These are phyloP conservation scores for Sparus aurata DNA, from an alignment of 2,797 vertebrate genomes.

Conservation along the genomic window DNA sequence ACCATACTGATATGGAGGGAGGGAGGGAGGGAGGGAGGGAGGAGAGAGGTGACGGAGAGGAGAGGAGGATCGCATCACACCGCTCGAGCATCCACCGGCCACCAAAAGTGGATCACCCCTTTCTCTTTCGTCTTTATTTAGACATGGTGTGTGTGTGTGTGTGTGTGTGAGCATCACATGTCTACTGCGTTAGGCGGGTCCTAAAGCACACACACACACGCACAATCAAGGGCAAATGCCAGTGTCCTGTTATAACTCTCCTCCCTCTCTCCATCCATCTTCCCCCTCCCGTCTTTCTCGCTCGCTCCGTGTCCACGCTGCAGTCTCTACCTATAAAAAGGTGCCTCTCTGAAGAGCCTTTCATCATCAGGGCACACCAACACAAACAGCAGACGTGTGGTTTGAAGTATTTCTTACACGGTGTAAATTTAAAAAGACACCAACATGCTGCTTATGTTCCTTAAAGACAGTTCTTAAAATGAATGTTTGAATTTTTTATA, in stretches of 20 bases:
- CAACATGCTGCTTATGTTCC: neutral
- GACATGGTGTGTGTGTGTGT: conserved; percentile 47
- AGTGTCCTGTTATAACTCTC: conserved; percentile 73
- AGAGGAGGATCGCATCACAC: conserved; percentile 54
- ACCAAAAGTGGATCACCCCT: conserved; percentile 66
- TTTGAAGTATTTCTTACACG: neutral
- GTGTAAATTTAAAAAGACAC: neutral
- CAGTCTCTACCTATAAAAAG: conserved; percentile 58
- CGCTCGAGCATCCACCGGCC: conserved; percentile 54
- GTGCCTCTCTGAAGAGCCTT: conserved; percentile 25
- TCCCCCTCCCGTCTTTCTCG: conserved; percentile 26
- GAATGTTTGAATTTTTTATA: conserved; percentile 18
- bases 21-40: conserved; percentile 15
- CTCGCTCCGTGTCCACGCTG: conserved; percentile 41
- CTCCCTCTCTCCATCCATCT: conserved; percentile 56
- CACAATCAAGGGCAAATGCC: conserved; percentile 78
- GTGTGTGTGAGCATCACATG: conserved; percentile 69
- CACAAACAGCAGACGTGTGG: neutral
- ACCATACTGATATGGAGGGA: conserved; percentile 39
- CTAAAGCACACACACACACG: conserved; percentile 52
- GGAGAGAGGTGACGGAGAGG: conserved; percentile 29
- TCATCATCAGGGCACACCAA: conserved; percentile 1
- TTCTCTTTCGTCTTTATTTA: conserved; percentile 62
- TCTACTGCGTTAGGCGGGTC: conserved; percentile 68
- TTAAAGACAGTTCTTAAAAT: neutral